Base-by-base conservation (phyloP, 1,140 invertebrate species). In the Rhopalosiphum maidis region DNA sequence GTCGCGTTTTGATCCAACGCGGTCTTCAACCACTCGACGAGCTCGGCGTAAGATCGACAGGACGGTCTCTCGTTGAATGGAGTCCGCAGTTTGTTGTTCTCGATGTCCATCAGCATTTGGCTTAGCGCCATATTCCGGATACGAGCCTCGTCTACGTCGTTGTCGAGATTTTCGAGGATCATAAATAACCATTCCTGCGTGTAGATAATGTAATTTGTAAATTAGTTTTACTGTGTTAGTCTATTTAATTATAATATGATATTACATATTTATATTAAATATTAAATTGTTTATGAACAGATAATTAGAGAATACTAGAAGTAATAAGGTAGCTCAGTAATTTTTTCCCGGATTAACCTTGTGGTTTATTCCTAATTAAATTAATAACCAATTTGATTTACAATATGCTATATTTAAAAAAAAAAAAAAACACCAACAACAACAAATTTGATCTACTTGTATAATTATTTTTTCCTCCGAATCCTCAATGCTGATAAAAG, bases 391-490 rank as follows among this genome's bases (percentile, higher is more conserved):
- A 30, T 60, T 30, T 30, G 25, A 30, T 9, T 60, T 60, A 3
- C 25, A 30, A 2, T 55, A 55, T 25, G 55, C 55, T 60, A 60
- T 11, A 5, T 22, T 1, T 54, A 3, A 2, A 2, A 41, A 41
- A 41, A 41, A 41, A 41, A 41, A 41, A 41, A 41, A 41, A 7
- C 0, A 30, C 5, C 1, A 30, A n/a, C 1, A 37, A 87, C 48
- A 18, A n/a, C 11, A 86, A 30, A n/a, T 87, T n/a, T 1, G 22
- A 90, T 43, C 25, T 54, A 93, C 91, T 15, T 93, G 30, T 9
- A 93, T 85, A 43, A 93, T 93, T 18, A 22, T 51, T 93, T 93
- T 93, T 18, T 93, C 91, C 6, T 93, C 82, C 9, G 91, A 93
- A 21, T 93, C 91, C 5, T 93, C 91, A 7, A 93, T 93, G 22